A percentile compares a stretch with the other conserved stretches of the same genome.
These are phyloP conservation scores for Sarcophaga carnaria DNA, from an alignment of 2,888 invertebrate genomes.

Conservation along the genomic window DNA sequence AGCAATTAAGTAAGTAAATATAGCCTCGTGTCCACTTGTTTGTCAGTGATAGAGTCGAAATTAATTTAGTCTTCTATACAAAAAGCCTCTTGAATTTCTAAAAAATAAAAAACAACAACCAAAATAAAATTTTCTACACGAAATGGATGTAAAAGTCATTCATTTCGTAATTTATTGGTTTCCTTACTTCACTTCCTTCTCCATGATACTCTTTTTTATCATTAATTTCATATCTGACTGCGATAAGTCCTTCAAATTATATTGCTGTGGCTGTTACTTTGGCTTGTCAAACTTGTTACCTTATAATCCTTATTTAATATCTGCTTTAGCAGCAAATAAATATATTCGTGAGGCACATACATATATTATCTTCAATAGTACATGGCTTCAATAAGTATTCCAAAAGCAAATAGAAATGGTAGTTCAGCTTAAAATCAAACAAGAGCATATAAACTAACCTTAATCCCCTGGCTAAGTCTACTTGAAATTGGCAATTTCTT, in stretches of 20 bases:
- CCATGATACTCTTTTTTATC: too few relatives aligned
- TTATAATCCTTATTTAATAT: neutral
- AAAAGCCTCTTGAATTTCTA: too few relatives aligned
- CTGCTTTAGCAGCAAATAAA: neutral
- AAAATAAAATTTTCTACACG: too few relatives aligned
- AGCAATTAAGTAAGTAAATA: too few relatives aligned
- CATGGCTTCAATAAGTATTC: neutral
- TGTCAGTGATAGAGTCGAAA: too few relatives aligned
- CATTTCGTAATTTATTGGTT: too few relatives aligned
- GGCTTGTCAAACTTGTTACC: neutral
- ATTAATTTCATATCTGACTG: too few relatives aligned
- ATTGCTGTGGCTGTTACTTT: neutral
- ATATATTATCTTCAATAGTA: neutral
- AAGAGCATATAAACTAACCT: neutral
- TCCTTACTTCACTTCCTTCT: too few relatives aligned
- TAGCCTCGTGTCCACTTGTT: too few relatives aligned
- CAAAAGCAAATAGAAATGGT: conserved; percentile 13
- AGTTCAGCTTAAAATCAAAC: conserved; percentile 12
- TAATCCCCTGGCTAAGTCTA: conserved; percentile 42
- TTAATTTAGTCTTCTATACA: too few relatives aligned
- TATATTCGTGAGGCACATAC: neutral
- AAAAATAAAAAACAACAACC: too few relatives aligned
- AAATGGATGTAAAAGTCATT: too few relatives aligned
- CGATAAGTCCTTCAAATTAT: neutral
- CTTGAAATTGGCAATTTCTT: conserved; percentile 33